Evolutionary conservation across 2,888 invertebrate genomes (phyloP), one percentile per base, ranked within the genome.

Genomic region (Drymonia ruficornis): DNA sequence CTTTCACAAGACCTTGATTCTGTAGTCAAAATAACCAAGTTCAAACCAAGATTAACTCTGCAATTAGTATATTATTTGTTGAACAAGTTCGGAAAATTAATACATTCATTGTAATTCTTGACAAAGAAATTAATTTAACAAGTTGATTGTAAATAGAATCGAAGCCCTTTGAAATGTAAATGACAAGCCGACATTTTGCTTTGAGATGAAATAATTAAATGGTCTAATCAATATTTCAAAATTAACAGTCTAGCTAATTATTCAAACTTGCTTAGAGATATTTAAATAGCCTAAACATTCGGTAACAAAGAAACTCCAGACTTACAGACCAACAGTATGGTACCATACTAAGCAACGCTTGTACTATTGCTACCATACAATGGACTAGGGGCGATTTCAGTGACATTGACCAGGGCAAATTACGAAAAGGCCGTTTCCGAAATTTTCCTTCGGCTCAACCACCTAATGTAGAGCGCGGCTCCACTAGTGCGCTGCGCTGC

Each of bases 141-240:
- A 43, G 43, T 19, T 19, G 43, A 53, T 19, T 61, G 51, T 42
- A 42, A 69, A 62, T 49, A 31, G 46, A 65, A 56, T 47, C 43
- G 36, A 58, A 57, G 38, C 58, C 58, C 52, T 42, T 48, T 8
- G 47, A 52, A 60, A 63, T 57, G 51, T 55, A 67, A 67, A 64
- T 70, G 47, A 49, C 51, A 48, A 53, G 18, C 56, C 51, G 51
- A 52, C 40, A 34, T 61, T 70, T 61, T 64, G 56, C 59, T 70
- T 67, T 52, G 52, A 19, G 50, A 70, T 56, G 42, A 43, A 63
- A 57, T 66, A 59, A 70, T 56, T 42, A 55, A 69, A 59, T 66
- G 23, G 23, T n/a, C n/a, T 5, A 52, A 61, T 63, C 52, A 49
- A 60, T 53, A 56, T 56, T 68, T 61, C 43, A 55, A 59, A 19